phyloP scores from a whole-genome alignment of 1,140 invertebrate species.

The Bombus pyrosoma region DNA sequence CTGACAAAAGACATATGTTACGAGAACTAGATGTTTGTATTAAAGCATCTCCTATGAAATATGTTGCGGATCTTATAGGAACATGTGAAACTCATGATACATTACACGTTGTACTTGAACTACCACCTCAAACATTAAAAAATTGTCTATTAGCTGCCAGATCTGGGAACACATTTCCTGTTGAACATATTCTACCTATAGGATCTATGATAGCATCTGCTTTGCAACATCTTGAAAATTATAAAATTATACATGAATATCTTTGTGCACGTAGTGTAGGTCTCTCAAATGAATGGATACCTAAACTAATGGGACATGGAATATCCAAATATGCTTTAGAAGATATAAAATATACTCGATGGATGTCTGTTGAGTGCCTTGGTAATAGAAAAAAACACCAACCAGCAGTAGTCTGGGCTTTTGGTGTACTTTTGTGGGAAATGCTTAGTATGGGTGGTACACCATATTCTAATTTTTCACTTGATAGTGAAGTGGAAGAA shows the following conservation, averaged over 20 bases:
- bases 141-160: conserved; percentile 86
- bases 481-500: conserved; percentile 87
- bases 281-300: conserved; percentile 84
- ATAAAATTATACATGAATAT: conserved; percentile 87
- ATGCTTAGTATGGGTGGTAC: conserved; percentile 91
- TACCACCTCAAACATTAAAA: conserved; percentile 87
- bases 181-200: conserved; percentile 85
- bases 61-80: conserved; percentile 89
- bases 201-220: conserved; percentile 85
- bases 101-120: conserved; percentile 88
- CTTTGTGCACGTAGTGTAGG: conserved; percentile 89
- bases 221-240: conserved; percentile 75
- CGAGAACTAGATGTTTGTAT: conserved; percentile 89
- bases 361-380: conserved; percentile 90
- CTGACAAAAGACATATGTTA: conserved; percentile 87
- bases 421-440: conserved; percentile 92
- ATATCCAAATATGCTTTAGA: conserved; percentile 83
- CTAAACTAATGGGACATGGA: conserved; percentile 90
- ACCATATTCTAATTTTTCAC: conserved; percentile 87
- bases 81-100: conserved; percentile 90
- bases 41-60: conserved; percentile 86
- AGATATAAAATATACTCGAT: conserved; percentile 86
- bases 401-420: conserved; percentile 92
- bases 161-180: conserved; percentile 84
- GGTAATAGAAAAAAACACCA: conserved; percentile 85